phyloP scores from a whole-genome alignment of 2,888 invertebrate genomes.

The Eumacrocentrus americanus region DNA sequence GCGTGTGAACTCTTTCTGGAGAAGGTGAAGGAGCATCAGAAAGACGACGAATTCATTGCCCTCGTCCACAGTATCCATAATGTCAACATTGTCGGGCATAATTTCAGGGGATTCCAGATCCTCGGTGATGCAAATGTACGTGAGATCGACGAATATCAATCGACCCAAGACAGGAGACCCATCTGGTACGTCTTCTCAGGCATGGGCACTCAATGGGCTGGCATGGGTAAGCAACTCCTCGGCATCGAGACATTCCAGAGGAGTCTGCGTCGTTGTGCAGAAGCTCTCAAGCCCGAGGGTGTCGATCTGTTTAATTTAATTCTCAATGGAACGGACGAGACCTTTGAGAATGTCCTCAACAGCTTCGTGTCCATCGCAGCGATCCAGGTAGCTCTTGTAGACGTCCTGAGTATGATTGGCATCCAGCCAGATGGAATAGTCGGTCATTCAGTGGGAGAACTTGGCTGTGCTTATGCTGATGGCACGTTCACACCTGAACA shows the following conservation, averaged over 20 bases:
- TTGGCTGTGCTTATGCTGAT: constrained; percentile 95
- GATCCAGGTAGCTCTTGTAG: constrained; percentile 95
- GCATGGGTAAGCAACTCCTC: constrained; percentile 91
- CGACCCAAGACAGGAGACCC: constrained; percentile 71
- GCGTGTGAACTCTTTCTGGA: constrained; percentile 74
- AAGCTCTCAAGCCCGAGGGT: constrained; percentile 77
- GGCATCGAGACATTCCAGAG: constrained; percentile 79
- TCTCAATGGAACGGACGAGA: constrained; percentile 75
- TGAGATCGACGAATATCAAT: constrained; percentile 63
- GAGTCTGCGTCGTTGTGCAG: constrained; percentile 78
- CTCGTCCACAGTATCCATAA: constrained; percentile 78
- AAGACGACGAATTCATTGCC: constrained; percentile 76
- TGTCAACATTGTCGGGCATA: constrained; percentile 75
- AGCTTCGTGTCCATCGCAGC: constrained; percentile 95
- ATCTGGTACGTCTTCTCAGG: constrained; percentile 97
- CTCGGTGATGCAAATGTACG: constrained; percentile 65
- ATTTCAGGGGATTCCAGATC: constrained; percentile 81
- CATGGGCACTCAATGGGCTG: constrained; percentile 98
- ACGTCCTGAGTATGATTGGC: constrained; percentile 77
- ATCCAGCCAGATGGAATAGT: constrained; percentile 92
- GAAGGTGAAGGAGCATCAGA: constrained; percentile 66
- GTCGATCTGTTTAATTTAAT: constrained; percentile 84
- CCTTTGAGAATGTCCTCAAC: constrained; percentile 85
- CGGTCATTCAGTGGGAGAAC: constrained; percentile 93
- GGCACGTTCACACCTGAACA: constrained; percentile 94